Evolutionary conservation across 2,888 invertebrate species (phyloP), one percentile per base, ranked within the genome.

Genomic region (Spatulosminthurus flaviceps): DNA sequence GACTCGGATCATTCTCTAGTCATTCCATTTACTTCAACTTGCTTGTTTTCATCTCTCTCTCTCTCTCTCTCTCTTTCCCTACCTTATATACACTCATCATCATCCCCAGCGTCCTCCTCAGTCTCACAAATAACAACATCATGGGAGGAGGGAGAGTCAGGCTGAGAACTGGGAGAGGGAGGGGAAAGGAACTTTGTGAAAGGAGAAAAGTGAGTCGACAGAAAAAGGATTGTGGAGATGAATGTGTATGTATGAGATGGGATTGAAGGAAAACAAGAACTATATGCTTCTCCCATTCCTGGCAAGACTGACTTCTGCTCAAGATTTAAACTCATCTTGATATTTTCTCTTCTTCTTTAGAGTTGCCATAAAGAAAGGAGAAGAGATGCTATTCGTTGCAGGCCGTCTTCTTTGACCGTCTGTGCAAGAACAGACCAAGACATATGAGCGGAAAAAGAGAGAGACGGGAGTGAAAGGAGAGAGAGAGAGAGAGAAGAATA

Each of bases 321-420:
- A 72, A 42, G 43, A 72, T 72, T 72, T 72, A 72, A 72, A 72
- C 42, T 72, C 43, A 72, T 72, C 72, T 72, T 21, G 51, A 51
- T 51, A 51, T 51, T 22, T 42, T 72, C 5, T 21, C 11, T 64
- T 70, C 29, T 72, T 22, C 43, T 43, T 24, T 16, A 71, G 22
- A 42, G 21, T 41, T 19, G 24, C 34, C n/a, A 43, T 24, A 26
- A 72, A 72, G 72, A 72, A 72, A 43, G 42, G 21, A 51, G 43
- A 72, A 72, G 41, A 72, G 43, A 72, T 72, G 28, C 67, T n/a
- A 43, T 24, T 43, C 72, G 43, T 19, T 34, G 5, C 34, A 34
- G 34, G 4, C 9, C 34, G 9, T 34, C 34, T 69, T 69, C 26
- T 70, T 41, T 72, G 72, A 72, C 72, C 72, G 24, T 24, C 26